Evolutionary conservation across 2,888 invertebrate genomes (phyloP), one percentile per base, ranked within the genome.

Genomic region (Allygus modestus): DNA sequence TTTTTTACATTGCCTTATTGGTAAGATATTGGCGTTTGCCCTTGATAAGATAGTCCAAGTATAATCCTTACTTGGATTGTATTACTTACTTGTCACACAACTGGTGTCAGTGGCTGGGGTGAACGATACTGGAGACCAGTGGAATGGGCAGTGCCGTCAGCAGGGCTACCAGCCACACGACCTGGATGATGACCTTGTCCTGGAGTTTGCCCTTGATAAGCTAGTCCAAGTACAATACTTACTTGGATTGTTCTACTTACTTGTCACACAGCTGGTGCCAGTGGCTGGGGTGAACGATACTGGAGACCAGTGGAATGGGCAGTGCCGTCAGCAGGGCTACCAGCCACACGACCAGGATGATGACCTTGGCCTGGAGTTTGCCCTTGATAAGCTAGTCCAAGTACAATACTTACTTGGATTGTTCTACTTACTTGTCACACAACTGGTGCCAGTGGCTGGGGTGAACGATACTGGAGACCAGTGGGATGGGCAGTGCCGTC

Each of bases 81-180:
- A n/a, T n/a, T 37, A 37, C 37, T 37, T 37, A 87, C 87, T 86
- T 87, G 58, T 86, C 69, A 81, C 87, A 87, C 23, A 75, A 75
- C 12, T 79, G 89, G 89, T 95, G 94, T n/a, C 81, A 89, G 89
- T 95, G 94, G 92, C 92, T 91, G 0, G 96, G 96, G 86, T 94
- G 93, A 9, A 91, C 90, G 46, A 95, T 90, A 85, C 92, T 91
- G 0, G 96, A 95, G n/a, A 96, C 94, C 0, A 97, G 91, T 0
- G 95, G 94, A 69, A 96, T 96, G 0, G 98, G 98, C 26, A 96
- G 92, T 0, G 97, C 97, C 0, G 97, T 96, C 1, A 94, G 92
- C 28, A 96, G 90, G 0, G 97, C 96, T 0, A 96, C 92, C 0
- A 93, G 88, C 97, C 97, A 97, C 0, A 97, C 95, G 0, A 92